Evolutionary conservation across 2,113 vertebrate genomes (phyloP), one percentile per base, ranked within the genome.

Genomic region (Seriola aureovittata): DNA sequence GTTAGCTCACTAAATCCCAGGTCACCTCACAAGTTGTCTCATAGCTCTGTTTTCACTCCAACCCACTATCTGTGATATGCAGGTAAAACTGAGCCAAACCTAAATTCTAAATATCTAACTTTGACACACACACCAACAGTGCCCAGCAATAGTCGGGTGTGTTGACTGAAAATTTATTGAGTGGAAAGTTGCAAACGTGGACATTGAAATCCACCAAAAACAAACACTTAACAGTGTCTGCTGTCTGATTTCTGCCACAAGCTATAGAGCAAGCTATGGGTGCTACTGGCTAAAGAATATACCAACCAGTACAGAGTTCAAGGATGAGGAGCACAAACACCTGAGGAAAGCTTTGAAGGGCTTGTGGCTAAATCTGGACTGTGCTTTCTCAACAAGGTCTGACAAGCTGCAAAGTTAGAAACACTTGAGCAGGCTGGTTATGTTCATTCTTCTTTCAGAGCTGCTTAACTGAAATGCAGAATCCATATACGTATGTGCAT

Each of bases 21-120:
- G 36, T 80, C 32, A 59, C 17, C 42, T 71, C 40, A 59, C 14
- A 76, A n/a, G 36, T 32, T 64, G 9, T 52, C 2, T 52, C 50
- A 64, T 29, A 64, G 12, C 16, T 58, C 40, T 29, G 29, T 29
- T 29, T 29, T 29, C 2, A 29, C 29, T 29, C 29, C 29, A 29
- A 57, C n/a, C 23, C 5, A 32, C 7, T 58, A 4, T 17, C 5
- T 36, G 12, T 50, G 54, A 46, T 58, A 8, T 36, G 40, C 29
- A 23, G 21, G 59, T 48, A 8, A 78, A 48, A 29, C 44, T 8
- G 5, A 6, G 23, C 21, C 5, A 34, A 32, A 29, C 29, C 19
- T 32, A 48, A 36, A 74, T 16, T 60, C 13, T 6, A 8, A 14
- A n/a, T 60, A 32, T 59, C 38, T 42, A 29, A 23, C 21, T 38